Evolutionary conservation across 2,797 vertebrate genomes (phyloP).

Genomic region (Danio tinwini): DNA sequence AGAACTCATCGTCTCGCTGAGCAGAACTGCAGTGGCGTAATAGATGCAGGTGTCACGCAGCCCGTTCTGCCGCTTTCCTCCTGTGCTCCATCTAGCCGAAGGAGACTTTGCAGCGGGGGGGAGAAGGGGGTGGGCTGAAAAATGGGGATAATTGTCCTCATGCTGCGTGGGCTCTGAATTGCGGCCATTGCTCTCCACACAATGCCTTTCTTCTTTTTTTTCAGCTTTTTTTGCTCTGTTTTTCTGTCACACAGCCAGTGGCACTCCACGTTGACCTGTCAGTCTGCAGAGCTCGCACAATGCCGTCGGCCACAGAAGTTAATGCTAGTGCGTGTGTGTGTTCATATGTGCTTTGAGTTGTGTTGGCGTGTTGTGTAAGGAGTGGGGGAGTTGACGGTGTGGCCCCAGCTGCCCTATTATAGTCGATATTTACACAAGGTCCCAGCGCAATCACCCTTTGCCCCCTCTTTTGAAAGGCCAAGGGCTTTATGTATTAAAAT

Average conservation of each 20-base stretch:
- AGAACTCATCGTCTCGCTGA: slow-evolving; percentile 6
- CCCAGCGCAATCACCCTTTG: not conserved
- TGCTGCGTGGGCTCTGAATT: slow-evolving; percentile 51
- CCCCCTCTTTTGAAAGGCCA: slow-evolving; percentile 9
- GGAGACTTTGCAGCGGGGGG: slow-evolving; percentile 5
- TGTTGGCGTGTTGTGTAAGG: slow-evolving; percentile 7
- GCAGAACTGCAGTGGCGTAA: slow-evolving; percentile 30
- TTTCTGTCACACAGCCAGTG: slow-evolving; percentile 29
- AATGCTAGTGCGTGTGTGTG: not conserved
- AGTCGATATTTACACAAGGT: not conserved
- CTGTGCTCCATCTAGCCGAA: slow-evolving; percentile 36
- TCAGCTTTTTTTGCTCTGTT: not conserved
- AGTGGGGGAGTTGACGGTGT: not conserved
- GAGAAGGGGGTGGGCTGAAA: slow-evolving; percentile 44
- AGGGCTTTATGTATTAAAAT: not conserved
- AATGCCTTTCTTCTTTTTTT: slow-evolving; percentile 6
- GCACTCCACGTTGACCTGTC: slow-evolving; percentile 30
- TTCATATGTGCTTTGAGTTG: slow-evolving; percentile 1
- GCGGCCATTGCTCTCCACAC: slow-evolving; percentile 37
- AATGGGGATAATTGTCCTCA: slow-evolving; percentile 60
- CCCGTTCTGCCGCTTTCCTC: slow-evolving; percentile 33
- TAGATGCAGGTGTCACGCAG: slow-evolving; percentile 44
- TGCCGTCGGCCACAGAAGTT: slow-evolving; percentile 13
- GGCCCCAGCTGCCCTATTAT: not conserved
- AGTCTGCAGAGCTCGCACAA: slow-evolving; percentile 27